Evolutionary conservation across 2,113 vertebrate genomes (phyloP).

Genomic region (Sylvilagus bachmani): DNA sequence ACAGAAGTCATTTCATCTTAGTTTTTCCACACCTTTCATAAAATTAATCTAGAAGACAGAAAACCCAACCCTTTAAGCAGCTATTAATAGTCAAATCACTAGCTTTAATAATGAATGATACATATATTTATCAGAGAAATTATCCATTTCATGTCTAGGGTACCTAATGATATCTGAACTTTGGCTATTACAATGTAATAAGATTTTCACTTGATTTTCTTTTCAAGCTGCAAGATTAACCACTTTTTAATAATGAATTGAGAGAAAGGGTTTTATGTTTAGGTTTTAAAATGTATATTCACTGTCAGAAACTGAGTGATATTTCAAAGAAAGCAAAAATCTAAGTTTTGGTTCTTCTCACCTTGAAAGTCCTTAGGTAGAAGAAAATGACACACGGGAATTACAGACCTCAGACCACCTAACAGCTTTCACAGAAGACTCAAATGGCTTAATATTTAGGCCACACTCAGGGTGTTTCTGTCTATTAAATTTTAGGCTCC

Average conservation of each 20-base stretch:
- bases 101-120: slow-evolving; percentile 84
- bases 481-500: background rate
- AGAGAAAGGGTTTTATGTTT: background rate
- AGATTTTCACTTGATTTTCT: slow-evolving; percentile 80
- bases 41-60: slow-evolving; percentile 68
- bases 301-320: slow-evolving; percentile 48
- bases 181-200: slow-evolving; percentile 68
- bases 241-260: slow-evolving; percentile 54
- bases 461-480: background rate
- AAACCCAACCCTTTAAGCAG: slow-evolving; percentile 69
- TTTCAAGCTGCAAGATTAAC: slow-evolving; percentile 53
- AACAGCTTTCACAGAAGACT: slow-evolving; percentile 26
- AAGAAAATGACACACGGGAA: background rate
- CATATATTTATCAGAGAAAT: slow-evolving; percentile 71
- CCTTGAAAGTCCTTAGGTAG: background rate
- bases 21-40: slow-evolving; percentile 31
- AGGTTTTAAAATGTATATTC: slow-evolving; percentile 51
- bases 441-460: background rate
- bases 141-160: slow-evolving; percentile 72
- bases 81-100: slow-evolving; percentile 85
- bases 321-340: slow-evolving; percentile 47
- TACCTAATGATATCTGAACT: slow-evolving; percentile 79
- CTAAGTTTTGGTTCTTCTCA: background rate
- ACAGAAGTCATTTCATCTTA: background rate
- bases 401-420: background rate